Evolutionary conservation across 1,140 invertebrate genomes (phyloP).

Genomic region (Brachionus manjavacas): DNA sequence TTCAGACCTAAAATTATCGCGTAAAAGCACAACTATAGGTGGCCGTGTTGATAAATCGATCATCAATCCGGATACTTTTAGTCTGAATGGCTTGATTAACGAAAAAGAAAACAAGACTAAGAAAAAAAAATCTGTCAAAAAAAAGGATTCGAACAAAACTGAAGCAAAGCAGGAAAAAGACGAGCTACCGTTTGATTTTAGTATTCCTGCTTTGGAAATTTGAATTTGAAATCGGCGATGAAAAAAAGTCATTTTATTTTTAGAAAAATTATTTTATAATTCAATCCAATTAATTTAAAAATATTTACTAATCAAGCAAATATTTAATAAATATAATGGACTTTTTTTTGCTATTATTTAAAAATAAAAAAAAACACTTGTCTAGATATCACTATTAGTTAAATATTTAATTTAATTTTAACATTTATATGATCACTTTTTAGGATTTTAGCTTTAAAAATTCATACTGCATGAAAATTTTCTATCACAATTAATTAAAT

Average conservation of each 20-base stretch:
- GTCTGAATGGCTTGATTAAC: neutral
- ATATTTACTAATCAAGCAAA: slow-evolving; percentile 3
- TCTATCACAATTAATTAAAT: neutral
- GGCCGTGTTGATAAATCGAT: neutral
- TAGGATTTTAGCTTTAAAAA: neutral
- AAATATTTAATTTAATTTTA: neutral
- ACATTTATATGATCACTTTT: neutral
- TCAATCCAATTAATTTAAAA: neutral
- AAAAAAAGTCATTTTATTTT: neutral
- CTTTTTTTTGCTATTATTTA: neutral
- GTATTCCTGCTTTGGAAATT: neutral
- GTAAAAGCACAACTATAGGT: slow-evolving; percentile 8
- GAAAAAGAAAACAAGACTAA: neutral
- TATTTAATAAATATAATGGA: slow-evolving; percentile 18
- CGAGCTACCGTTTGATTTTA: neutral
- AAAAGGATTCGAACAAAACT: neutral
- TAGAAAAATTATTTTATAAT: neutral
- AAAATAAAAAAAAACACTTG: neutral
- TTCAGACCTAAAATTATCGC: neutral
- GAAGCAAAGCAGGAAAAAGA: neutral
- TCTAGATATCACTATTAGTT: neutral
- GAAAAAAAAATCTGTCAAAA: neutral
- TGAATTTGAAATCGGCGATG: too few relatives aligned
- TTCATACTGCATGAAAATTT: neutral
- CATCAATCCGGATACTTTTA: slow-evolving; percentile 16